Conservation (phyloP, 2,888 invertebrate genomes). For the Bursaphelenchus okinawaensis region DNA sequence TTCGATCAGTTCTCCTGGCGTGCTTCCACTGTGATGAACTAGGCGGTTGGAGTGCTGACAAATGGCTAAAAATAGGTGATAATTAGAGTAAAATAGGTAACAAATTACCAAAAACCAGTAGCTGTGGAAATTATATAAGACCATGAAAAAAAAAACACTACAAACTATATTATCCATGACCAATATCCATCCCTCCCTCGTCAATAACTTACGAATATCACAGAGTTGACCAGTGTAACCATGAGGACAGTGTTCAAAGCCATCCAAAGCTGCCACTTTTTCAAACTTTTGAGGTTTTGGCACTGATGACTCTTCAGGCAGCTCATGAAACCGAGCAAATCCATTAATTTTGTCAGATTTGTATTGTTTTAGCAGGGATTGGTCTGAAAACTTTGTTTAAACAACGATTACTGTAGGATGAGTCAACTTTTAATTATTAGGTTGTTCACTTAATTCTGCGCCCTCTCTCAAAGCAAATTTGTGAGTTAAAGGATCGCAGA, state of each 20-base stretch:
- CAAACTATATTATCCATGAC: too few species aligned
- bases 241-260: conserved; percentile 5
- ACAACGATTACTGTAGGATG: too few species aligned
- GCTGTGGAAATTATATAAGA: not conserved
- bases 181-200: too few species aligned
- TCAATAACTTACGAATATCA: conserved; percentile 21
- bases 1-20: not conserved
- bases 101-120: too few species aligned
- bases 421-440: too few species aligned
- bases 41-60: not conserved
- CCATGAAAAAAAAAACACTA: not conserved
- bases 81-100: not conserved
- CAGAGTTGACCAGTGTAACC: conserved; percentile 19
- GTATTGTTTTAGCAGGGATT: not conserved
- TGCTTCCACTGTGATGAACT: not conserved
- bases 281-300: not conserved
- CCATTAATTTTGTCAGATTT: not conserved
- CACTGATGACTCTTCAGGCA: not conserved
- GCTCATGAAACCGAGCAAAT: not conserved
- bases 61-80: conserved; percentile 3
- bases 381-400: not conserved
- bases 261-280: not conserved
- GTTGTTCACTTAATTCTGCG: too few species aligned
- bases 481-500: too few species aligned
- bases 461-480: too few species aligned